Conservation (phyloP, 2,113 vertebrate genomes). For the Meleagris gallopavo region DNA sequence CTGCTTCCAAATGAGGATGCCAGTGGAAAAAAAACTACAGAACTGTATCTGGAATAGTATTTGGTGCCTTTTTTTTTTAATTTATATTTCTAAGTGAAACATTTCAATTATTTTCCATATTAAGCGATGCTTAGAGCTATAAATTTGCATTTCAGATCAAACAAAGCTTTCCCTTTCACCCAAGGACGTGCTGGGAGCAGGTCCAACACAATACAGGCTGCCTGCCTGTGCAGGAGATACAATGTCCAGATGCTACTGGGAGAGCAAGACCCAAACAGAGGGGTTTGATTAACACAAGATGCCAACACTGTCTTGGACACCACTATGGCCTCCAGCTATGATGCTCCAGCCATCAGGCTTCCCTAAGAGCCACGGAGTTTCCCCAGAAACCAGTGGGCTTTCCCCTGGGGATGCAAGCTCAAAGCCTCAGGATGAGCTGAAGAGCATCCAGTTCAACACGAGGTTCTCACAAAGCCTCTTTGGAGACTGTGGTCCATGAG, state of each 20-base stretch:
- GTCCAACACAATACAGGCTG: not conserved
- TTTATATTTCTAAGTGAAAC: not conserved
- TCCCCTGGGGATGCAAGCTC: not conserved
- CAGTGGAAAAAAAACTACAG: not conserved
- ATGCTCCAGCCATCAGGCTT: not conserved
- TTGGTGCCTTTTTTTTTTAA: fast-evolving
- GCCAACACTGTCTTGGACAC: not conserved
- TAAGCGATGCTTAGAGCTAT: not conserved
- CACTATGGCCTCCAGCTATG: not conserved
- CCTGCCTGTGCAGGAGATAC: not conserved
- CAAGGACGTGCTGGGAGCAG: not conserved
- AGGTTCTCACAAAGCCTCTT: not conserved
- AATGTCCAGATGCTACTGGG: not conserved
- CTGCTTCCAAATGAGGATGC: not conserved
- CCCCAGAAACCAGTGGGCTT: not conserved
- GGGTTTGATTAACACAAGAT: not conserved
- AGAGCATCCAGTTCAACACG: not conserved
- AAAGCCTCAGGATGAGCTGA: not conserved
- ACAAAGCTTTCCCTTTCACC: not conserved
- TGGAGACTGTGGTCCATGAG: not conserved
- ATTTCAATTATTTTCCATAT: not conserved
- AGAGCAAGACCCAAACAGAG: not conserved
- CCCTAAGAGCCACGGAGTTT: not conserved
- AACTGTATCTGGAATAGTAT: not conserved
- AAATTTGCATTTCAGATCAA: not conserved